Percentiles rank a stretch among this genome's conserved stretches.
phyloP scores from a whole-genome alignment of 2,888 invertebrate genomes.

The Lasioglossum figueresi region DNA sequence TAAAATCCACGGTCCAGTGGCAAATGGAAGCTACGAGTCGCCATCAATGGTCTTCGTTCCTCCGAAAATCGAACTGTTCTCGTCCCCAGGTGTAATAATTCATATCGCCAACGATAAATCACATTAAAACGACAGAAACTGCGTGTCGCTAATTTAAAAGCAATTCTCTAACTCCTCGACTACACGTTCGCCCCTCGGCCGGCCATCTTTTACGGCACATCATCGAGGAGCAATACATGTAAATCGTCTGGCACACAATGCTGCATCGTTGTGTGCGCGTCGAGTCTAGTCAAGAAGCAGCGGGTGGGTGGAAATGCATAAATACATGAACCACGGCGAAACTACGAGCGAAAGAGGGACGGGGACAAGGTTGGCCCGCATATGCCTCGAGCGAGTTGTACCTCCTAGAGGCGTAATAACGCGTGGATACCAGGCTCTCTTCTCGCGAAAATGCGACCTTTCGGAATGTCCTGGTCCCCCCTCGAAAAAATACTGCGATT shows the following conservation, averaged over 20 bases:
- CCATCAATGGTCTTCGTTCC: neutral
- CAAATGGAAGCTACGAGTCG: neutral
- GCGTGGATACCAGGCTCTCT: slow-evolving; percentile 71
- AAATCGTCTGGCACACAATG: slow-evolving; percentile 49
- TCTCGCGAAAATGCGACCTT: slow-evolving; percentile 76
- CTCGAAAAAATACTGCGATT: slow-evolving; percentile 51
- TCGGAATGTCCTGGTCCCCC: slow-evolving; percentile 69
- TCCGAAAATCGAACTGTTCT: neutral
- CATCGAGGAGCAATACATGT: slow-evolving; percentile 59
- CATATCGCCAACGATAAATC: slow-evolving; percentile 6
- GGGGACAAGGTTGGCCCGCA: slow-evolving; percentile 76
- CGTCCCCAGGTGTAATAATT: neutral
- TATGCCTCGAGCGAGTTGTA: slow-evolving; percentile 74
- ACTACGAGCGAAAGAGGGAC: slow-evolving; percentile 71
- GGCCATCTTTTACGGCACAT: slow-evolving; percentile 55
- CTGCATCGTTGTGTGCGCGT: slow-evolving; percentile 18
- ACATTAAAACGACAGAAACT: slow-evolving; percentile 21
- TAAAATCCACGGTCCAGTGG: neutral
- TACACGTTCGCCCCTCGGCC: slow-evolving; percentile 17
- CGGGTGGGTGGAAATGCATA: slow-evolving; percentile 79
- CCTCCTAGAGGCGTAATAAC: slow-evolving; percentile 79
- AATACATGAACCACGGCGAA: slow-evolving; percentile 81
- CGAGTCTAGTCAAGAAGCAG: slow-evolving; percentile 61
- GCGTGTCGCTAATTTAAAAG: slow-evolving; percentile 52
- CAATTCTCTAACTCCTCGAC: slow-evolving; percentile 43